Evolutionary conservation across 2,888 invertebrate species (phyloP).

Genomic region (Dioctria rufipes): DNA sequence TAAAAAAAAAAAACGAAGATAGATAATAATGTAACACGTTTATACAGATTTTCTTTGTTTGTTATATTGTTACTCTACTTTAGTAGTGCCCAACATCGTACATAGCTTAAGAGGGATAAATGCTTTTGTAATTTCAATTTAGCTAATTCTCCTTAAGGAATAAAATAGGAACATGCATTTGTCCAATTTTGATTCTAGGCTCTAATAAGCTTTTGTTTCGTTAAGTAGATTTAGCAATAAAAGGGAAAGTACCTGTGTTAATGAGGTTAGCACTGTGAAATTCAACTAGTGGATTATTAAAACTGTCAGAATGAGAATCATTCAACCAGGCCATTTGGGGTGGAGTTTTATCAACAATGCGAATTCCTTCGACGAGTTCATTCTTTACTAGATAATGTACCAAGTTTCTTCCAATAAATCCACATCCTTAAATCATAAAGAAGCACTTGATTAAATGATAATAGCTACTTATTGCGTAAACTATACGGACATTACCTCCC

Average conservation of each 20-base stretch:
- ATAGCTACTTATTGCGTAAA: background rate
- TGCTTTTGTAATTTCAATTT: too few species aligned
- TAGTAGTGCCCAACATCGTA: too few species aligned
- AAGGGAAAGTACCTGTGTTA: constrained; percentile 78
- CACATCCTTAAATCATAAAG: constrained; percentile 79
- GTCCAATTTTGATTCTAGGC: too few species aligned
- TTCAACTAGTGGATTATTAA: constrained; percentile 84
- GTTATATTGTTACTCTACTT: too few species aligned
- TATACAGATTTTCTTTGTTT: too few species aligned
- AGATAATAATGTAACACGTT: too few species aligned
- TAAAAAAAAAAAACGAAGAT: too few species aligned
- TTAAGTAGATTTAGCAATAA: background rate
- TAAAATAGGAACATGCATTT: too few species aligned
- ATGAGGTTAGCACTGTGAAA: constrained; percentile 94
- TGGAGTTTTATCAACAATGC: constrained; percentile 93
- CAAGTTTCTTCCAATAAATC: constrained; percentile 93
- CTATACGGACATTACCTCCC: constrained; percentile 66
- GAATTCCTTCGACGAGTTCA: constrained; percentile 81
- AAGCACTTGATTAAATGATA: background rate
- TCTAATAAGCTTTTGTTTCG: background rate
- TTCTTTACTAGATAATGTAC: constrained; percentile 85
- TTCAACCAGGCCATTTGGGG: constrained; percentile 94
- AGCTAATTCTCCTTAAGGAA: too few species aligned
- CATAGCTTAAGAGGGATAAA: too few species aligned
- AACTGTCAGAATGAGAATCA: constrained; percentile 79